These are phyloP conservation scores for Dipus sagitta DNA, from an alignment of 2,797 vertebrate species.

Conservation along the genomic window DNA sequence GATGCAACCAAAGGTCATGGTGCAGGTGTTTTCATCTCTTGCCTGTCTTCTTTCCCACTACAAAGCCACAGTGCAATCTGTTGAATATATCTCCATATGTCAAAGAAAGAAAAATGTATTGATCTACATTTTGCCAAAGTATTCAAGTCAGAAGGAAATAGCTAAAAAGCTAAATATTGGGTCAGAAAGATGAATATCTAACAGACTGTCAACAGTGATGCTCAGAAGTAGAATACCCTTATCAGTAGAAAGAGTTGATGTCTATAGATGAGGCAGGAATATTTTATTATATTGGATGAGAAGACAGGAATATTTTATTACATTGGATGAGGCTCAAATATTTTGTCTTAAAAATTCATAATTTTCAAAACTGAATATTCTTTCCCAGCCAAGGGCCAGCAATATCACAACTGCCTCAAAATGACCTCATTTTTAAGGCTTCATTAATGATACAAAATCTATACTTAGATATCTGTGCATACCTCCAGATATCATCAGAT, in stretches of 20 bases:
- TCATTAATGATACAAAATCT: background rate
- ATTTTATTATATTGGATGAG: background rate
- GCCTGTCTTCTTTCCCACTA: conserved; percentile 19
- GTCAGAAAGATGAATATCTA: conserved; percentile 1
- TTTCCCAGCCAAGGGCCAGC: background rate
- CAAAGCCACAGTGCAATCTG: conserved; percentile 34
- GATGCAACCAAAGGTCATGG: conserved; percentile 18
- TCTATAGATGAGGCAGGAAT: background rate
- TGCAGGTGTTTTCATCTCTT: conserved; percentile 49
- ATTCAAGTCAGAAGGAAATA: conserved; percentile 43
- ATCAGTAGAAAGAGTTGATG: background rate
- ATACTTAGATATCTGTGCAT: background rate
- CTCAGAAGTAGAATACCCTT: background rate
- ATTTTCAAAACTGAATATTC: background rate
- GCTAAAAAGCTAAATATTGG: conserved; percentile 12
- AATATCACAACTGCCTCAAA: conserved; percentile 12
- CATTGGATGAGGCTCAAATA: background rate
- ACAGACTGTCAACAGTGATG: background rate
- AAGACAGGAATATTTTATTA: background rate
- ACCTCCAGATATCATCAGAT: background rate
- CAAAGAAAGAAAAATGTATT: background rate
- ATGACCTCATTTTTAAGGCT: background rate
- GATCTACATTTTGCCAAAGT: background rate
- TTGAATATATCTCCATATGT: conserved; percentile 1
- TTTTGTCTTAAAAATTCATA: background rate